Conservation (phyloP, 2,888 invertebrate species). For the Lagria hirta region DNA sequence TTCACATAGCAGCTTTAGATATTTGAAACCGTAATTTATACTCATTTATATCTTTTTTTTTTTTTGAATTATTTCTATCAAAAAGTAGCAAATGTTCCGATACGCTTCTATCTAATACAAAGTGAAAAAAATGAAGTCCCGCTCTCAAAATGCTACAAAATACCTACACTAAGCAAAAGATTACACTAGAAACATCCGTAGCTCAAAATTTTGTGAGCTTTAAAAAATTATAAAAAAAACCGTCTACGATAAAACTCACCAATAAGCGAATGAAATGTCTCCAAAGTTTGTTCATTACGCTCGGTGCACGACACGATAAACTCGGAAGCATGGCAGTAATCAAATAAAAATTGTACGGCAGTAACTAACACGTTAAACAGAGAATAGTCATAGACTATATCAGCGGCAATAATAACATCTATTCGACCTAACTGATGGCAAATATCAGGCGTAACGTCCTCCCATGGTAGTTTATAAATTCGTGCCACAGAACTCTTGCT, state of each 20-base stretch:
- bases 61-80: too few relatives aligned
- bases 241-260: conserved; percentile 28
- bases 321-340: conserved; percentile 44
- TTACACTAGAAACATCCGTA: neutral
- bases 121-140: too few relatives aligned
- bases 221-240: conserved; percentile 3
- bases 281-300: conserved; percentile 66
- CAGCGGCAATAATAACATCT: conserved; percentile 61
- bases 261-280: conserved; percentile 55
- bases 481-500: conserved; percentile 25
- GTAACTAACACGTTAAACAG: conserved; percentile 55
- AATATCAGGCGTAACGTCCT: conserved; percentile 50
- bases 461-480: conserved; percentile 57
- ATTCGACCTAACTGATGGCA: conserved; percentile 43
- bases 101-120: too few relatives aligned
- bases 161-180: too few relatives aligned
- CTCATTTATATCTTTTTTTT: too few relatives aligned
- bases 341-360: conserved; percentile 54
- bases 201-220: neutral
- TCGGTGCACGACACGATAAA: conserved; percentile 63
- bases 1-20: too few relatives aligned
- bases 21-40: too few relatives aligned
- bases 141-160: too few relatives aligned
- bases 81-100: too few relatives aligned
- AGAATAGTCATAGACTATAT: conserved; percentile 63